Base-by-base conservation (phyloP, 2,888 invertebrate species). In the Coelopa pilipes region DNA sequence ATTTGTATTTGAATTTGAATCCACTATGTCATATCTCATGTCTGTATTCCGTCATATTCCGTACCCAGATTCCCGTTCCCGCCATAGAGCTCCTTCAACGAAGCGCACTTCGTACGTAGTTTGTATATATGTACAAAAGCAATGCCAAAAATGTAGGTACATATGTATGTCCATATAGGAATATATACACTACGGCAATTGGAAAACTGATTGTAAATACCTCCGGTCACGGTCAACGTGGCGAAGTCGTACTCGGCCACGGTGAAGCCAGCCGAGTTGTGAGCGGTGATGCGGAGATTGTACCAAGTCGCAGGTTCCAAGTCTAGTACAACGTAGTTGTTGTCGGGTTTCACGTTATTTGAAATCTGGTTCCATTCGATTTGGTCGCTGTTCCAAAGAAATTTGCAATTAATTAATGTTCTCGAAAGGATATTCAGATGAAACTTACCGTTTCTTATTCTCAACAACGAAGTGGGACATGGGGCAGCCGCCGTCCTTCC, bases 241-340 rank as follows among this genome's bases (percentile, higher is more conserved):
- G 97, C 96, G 88, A 98, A 97, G 89, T 96, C 96, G 84, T 97
- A 96, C 89, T 96, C 95, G 74, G 96, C 97, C 69, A 97, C 96
- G 57, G 96, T 95, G 82, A 96, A 96, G 69, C 98, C 98, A 76
- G 98, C 98, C 82, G 97, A 97, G 88, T 97, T 98, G 88, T 97
- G 95, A 5, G 96, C 95, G 1, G 96, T 96, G 57, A 97, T 96
- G 76, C 95, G 91, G 78, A 98, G 90, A 82, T 95, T 93, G 85
- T 98, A 98, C 96, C 97, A 96, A 15, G 94, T 95, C 21, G 96
- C 97, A 0, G 98, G 96, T 82, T 96, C 96, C 81, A 98, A 89
- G 86, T 97, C 97, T 87, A 96, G 89, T 11, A 96, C 94, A 17
- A 96, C 94, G 83, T 96, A 96, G 88, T 96, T 96, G 78, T 95